phyloP scores from a whole-genome alignment of 2,797 vertebrate genomes.

The Sebastes dallii region DNA sequence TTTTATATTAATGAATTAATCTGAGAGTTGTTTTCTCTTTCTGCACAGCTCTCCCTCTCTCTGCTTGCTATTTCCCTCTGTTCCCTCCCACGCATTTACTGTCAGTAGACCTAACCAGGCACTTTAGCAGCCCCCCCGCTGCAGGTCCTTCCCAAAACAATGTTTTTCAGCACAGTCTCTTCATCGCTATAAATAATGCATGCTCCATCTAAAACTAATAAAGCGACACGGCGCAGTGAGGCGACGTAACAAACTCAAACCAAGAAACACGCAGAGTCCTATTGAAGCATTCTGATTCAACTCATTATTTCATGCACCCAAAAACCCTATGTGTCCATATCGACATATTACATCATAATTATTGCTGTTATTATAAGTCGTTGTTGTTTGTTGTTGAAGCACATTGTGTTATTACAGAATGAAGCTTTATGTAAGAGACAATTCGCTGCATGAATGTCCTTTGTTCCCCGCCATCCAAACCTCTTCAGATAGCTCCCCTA shows the following conservation, averaged over 20 bases:
- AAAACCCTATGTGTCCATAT: neutral
- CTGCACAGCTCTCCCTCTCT: neutral
- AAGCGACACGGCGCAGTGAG: slow-evolving; percentile 12
- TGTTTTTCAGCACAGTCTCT: slow-evolving; percentile 37
- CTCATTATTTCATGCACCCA: neutral
- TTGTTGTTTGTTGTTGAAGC: slow-evolving; percentile 6
- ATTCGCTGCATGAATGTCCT: neutral
- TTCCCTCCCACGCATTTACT: slow-evolving; percentile 44
- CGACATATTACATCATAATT: neutral
- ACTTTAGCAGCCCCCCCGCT: slow-evolving; percentile 39
- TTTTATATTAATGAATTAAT: neutral
- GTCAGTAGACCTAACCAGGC: slow-evolving; percentile 50
- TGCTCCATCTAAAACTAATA: slow-evolving; percentile 59
- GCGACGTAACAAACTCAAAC: slow-evolving; percentile 17
- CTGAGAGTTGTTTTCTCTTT: slow-evolving; percentile 1
- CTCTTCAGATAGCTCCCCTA: slow-evolving; percentile 19
- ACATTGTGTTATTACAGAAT: neutral
- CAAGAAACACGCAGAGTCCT: neutral
- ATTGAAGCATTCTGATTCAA: slow-evolving; percentile 21
- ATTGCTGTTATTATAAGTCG: neutral
- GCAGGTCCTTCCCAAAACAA: slow-evolving; percentile 42
- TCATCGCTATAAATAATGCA: slow-evolving; percentile 71
- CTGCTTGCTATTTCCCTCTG: slow-evolving; percentile 14
- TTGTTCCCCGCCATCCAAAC: slow-evolving; percentile 19
- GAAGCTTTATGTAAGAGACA: neutral